phyloP scores from a whole-genome alignment of 2,113 vertebrate genomes.

The Bombycilla garrulus region DNA sequence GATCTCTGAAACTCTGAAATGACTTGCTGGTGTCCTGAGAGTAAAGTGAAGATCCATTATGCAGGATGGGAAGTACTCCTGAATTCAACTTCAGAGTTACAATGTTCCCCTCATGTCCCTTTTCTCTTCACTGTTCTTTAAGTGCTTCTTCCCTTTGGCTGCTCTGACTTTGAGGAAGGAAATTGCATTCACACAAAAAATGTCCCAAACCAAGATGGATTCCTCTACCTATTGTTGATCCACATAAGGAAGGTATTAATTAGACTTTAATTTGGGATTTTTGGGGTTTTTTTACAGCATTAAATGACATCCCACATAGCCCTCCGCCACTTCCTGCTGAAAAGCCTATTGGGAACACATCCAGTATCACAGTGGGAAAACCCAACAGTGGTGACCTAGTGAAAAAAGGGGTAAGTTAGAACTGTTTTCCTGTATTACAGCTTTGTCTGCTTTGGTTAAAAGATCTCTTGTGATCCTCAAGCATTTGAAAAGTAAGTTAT shows the following conservation, averaged over 20 bases:
- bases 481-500: not conserved
- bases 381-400: constrained; percentile 26
- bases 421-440: not conserved
- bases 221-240: not conserved
- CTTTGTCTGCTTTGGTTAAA: not conserved
- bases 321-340: constrained; percentile 84
- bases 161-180: not conserved
- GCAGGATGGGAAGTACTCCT: not conserved
- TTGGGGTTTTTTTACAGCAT: constrained; percentile 64
- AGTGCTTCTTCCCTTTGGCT: not conserved
- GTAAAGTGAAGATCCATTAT: not conserved
- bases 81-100: not conserved
- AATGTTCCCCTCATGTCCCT: not conserved
- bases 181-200: not conserved
- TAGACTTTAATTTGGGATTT: not conserved
- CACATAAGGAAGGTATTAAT: not conserved
- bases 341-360: constrained; percentile 81
- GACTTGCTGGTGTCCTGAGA: not conserved
- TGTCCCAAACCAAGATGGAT: not conserved
- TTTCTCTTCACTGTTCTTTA: not conserved
- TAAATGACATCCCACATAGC: constrained; percentile 67
- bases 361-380: constrained; percentile 47
- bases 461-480: not conserved
- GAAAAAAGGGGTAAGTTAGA: constrained; percentile 65
- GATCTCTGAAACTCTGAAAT: not conserved